Percentiles rank a stretch among this genome's conserved stretches.
Conservation (phyloP, 2,888 invertebrate genomes). For the Ophion costatus region DNA sequence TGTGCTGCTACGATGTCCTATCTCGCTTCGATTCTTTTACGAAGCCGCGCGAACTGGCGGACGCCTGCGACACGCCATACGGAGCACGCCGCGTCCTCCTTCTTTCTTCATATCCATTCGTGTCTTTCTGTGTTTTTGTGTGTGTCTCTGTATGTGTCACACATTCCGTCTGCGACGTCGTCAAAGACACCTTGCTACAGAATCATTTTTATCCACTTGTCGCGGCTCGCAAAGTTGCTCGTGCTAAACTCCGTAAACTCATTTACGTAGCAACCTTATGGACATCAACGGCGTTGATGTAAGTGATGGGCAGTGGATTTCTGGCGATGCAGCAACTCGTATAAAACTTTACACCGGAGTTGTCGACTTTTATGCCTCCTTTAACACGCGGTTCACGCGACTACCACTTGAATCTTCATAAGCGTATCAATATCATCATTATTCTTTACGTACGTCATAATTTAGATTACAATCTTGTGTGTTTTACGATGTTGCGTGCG, state of each 20-base stretch:
- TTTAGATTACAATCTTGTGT: constrained; percentile 4
- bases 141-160: no score
- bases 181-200: constrained; percentile 18
- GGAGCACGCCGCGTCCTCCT: constrained; percentile 1
- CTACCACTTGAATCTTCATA: neutral
- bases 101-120: neutral
- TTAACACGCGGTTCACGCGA: neutral
- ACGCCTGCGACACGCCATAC: constrained; percentile 12
- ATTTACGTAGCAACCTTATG: constrained; percentile 8
- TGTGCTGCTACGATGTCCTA: constrained; percentile 28
- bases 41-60: constrained; percentile 17
- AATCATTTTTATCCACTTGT: constrained; percentile 49
- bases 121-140: neutral
- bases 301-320: neutral
- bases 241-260: constrained; percentile 25
- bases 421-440: constrained; percentile 16
- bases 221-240: constrained; percentile 31
- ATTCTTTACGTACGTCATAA: constrained; percentile 18
- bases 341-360: constrained; percentile 35
- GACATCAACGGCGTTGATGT: neutral
- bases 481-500: neutral
- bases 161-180: constrained; percentile 26
- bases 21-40: constrained; percentile 24
- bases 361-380: constrained; percentile 34
- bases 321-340: constrained; percentile 17